Evolutionary conservation across 1,140 invertebrate genomes (phyloP).

Genomic region (Drosophila prosaltans): DNA sequence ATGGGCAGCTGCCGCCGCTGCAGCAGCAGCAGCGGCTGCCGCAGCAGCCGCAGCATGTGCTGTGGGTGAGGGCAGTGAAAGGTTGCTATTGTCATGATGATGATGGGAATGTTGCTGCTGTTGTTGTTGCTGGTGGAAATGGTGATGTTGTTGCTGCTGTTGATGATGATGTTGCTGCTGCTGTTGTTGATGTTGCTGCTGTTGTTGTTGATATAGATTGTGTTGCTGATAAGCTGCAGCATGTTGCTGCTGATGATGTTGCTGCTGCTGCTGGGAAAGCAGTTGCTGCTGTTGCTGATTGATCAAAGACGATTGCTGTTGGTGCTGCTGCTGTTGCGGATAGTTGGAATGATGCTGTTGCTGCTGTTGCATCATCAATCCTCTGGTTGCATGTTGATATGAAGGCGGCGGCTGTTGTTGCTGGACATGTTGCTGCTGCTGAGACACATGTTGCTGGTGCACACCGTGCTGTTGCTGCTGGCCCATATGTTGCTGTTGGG

Average conservation of each 20-base stretch:
- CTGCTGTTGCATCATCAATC: slow-evolving; percentile 85
- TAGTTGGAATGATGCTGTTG: slow-evolving; percentile 84
- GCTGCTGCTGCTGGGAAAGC: slow-evolving; percentile 47
- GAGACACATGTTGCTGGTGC: slow-evolving; percentile 43
- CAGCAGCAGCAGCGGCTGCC: slow-evolving; percentile 79
- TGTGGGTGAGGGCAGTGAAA: slow-evolving; percentile 89
- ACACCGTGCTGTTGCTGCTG: slow-evolving; percentile 39
- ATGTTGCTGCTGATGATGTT: slow-evolving; percentile 64
- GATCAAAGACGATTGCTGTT: slow-evolving; percentile 40
- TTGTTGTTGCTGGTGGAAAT: slow-evolving; percentile 62
- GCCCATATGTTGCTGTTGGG: slow-evolving; percentile 42
- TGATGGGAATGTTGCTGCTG: slow-evolving; percentile 69
- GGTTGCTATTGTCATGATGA: slow-evolving; percentile 86
- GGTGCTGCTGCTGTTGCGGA: slow-evolving; percentile 83
- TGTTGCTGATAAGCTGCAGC: slow-evolving; percentile 17
- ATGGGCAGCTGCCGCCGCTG: slow-evolving; percentile 71
- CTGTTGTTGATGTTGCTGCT: slow-evolving; percentile 55
- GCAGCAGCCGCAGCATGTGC: slow-evolving; percentile 59
- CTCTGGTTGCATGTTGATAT: slow-evolving; percentile 83
- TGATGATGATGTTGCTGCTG: slow-evolving; percentile 62
- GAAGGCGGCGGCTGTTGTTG: slow-evolving; percentile 76
- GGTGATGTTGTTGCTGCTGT: slow-evolving; percentile 66
- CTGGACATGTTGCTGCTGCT: slow-evolving; percentile 42
- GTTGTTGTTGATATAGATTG: slow-evolving; percentile 39
- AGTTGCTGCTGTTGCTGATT: slow-evolving; percentile 50